Evolutionary conservation across 2,888 invertebrate species (phyloP).

Genomic region (Conchocele bisecta): DNA sequence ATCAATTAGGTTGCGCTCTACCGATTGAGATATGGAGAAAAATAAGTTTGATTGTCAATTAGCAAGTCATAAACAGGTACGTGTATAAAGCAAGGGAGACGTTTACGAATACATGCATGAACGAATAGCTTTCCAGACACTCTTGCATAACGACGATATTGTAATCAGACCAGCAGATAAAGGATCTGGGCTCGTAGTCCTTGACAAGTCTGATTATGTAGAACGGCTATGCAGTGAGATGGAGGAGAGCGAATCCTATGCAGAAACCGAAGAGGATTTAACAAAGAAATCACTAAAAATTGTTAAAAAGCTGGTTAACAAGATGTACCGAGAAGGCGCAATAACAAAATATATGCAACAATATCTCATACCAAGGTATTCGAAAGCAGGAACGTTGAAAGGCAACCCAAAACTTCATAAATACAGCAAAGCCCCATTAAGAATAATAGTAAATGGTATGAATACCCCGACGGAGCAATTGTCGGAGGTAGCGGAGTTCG

Average conservation of each 20-base stretch:
- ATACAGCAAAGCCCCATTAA: slow-evolving; percentile 4
- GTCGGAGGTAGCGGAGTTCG: slow-evolving; percentile 19
- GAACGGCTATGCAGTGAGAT: not conserved
- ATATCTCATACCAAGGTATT: slow-evolving; percentile 19
- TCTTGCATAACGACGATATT: slow-evolving; percentile 8
- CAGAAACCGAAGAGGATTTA: not conserved
- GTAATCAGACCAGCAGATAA: slow-evolving; percentile 24
- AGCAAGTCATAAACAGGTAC: too few species aligned
- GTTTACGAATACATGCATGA: too few species aligned
- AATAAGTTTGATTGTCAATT: too few species aligned
- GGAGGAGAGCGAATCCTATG: slow-evolving; percentile 6
- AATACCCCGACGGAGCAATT: slow-evolving; percentile 18
- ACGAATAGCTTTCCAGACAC: not conserved
- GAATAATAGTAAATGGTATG: slow-evolving; percentile 17
- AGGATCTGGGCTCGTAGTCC: slow-evolving; percentile 19
- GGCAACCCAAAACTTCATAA: slow-evolving; percentile 34
- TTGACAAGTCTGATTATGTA: slow-evolving; percentile 8
- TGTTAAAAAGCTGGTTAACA: slow-evolving; percentile 6
- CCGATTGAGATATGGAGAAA: too few species aligned
- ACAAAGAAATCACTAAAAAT: not conserved
- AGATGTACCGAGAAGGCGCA: slow-evolving; percentile 1
- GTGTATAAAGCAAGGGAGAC: too few species aligned
- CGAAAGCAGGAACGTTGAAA: slow-evolving; percentile 11
- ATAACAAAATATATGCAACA: slow-evolving; percentile 16
- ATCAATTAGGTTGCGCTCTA: too few species aligned